Base-by-base conservation (phyloP, 1,140 invertebrate genomes). In the Papilio helenus region DNA sequence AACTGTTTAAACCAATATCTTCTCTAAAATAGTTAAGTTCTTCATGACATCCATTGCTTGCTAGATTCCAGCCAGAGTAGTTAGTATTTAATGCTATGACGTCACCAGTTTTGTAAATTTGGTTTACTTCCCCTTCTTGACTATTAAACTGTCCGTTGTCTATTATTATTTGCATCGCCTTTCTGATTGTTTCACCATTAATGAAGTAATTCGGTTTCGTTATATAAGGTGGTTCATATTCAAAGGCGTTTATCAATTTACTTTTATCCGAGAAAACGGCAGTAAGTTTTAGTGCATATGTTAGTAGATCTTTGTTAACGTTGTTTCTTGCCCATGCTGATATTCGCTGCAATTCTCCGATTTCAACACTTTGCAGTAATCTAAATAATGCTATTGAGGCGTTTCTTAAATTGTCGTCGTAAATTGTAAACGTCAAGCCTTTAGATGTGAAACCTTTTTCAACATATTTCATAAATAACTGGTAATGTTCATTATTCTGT, bases 1-100 rank as follows among this genome's bases (percentile, higher is more conserved):
- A 97, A n/a, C 96, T 93, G 90, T 97, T 97, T 18, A 97, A 91
- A 61, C 95, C 95, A 80, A 96, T 94, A 87, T 97, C 97, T 88
- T 97, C 97, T 68, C 95, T 96, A 92, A 97, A 97, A 92, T 98
- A 97, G 46, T 96, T 95, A 16, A 97, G 81, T 73, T 95, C 91
- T 84, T 96, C 95, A 80, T 97, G 96, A n/a, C 95, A 93, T 79
- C 96, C 95, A 44, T 91, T 87, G 20, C 84, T 80, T 77, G 84
- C 82, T 2, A 95, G 82, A 82, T 96, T 95, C 92, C 95, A 95
- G 74, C 95, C 95, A 9, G 93, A 95, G 81, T 95, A 96, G 85
- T 95, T 96, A 73, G 90, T 95, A 79, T 91, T 94, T 73, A 95
- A 89, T 20, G 83, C 79, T 74, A 92, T 81, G 8, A 81, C 82